Percentiles rank a stretch among this genome's conserved stretches.
phyloP scores from a whole-genome alignment of 2,888 invertebrate genomes.

The Nomada flava region DNA sequence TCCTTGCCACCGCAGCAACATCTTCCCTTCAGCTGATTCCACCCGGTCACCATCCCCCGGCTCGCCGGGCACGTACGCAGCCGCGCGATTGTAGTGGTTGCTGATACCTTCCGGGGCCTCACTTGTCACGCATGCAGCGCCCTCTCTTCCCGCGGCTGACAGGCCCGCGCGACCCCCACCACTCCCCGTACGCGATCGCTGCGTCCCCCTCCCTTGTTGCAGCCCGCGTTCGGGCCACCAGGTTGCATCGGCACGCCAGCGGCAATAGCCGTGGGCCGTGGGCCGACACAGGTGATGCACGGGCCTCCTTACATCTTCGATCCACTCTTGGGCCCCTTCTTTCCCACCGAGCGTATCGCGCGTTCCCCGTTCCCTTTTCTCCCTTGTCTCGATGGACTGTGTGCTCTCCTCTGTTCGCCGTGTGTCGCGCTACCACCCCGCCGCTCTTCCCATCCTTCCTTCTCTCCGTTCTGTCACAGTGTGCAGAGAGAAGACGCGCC shows the following conservation, averaged over 20 bases:
- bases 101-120: slow-evolving; percentile 75
- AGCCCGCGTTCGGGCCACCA: slow-evolving; percentile 56
- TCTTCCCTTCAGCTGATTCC: slow-evolving; percentile 44
- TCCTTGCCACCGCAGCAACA: not conserved
- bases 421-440: slow-evolving; percentile 52
- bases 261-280: slow-evolving; percentile 77
- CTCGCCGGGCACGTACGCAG: slow-evolving; percentile 50
- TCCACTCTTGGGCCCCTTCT: slow-evolving; percentile 75
- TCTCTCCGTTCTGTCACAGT: slow-evolving; percentile 15
- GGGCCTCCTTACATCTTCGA: slow-evolving; percentile 77
- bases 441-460: not conserved
- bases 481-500: slow-evolving; percentile 48
- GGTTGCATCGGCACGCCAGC: slow-evolving; percentile 69
- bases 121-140: slow-evolving; percentile 76
- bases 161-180: slow-evolving; percentile 53
- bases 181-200: slow-evolving; percentile 19
- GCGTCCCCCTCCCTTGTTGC: slow-evolving; percentile 26
- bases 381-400: not conserved
- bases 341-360: slow-evolving; percentile 72
- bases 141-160: slow-evolving; percentile 44
- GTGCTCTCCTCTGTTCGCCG: slow-evolving; percentile 30
- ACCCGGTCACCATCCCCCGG: slow-evolving; percentile 35
- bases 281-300: slow-evolving; percentile 79
- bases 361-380: slow-evolving; percentile 35
- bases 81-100: slow-evolving; percentile 60